phyloP scores from a whole-genome alignment of 2,888 invertebrate species.

The Aethes cnicana region DNA sequence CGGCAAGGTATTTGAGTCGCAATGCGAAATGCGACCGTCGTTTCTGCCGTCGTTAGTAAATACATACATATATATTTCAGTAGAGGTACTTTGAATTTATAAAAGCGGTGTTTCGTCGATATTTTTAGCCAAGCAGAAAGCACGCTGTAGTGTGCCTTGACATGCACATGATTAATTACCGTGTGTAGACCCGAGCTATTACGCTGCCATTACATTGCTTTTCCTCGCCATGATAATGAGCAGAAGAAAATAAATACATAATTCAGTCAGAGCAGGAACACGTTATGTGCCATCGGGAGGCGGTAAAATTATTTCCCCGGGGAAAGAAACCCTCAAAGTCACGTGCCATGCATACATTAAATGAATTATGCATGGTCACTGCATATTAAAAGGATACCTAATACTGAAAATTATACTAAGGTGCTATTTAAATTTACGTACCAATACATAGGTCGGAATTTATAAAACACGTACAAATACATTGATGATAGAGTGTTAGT shows the following conservation, averaged over 20 bases:
- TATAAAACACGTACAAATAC: no score
- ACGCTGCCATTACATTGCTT: constrained; percentile 19
- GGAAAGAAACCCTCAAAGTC: constrained; percentile 38
- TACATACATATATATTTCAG: constrained; percentile 1
- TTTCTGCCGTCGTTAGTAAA: background rate
- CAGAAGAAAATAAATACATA: constrained; percentile 6
- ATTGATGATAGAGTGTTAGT: no score
- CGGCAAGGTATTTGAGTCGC: constrained; percentile 15
- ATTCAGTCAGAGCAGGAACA: constrained; percentile 13
- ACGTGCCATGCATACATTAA: constrained; percentile 42
- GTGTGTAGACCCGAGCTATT: constrained; percentile 36
- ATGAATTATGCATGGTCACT: constrained; percentile 57
- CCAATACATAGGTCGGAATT: no score
- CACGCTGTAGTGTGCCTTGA: constrained; percentile 30
- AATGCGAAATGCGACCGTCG: constrained; percentile 17
- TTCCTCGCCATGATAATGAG: constrained; percentile 15
- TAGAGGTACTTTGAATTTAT: constrained; percentile 10
- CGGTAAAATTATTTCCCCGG: constrained; percentile 32
- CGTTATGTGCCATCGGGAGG: constrained; percentile 14
- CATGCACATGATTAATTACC: constrained; percentile 44
- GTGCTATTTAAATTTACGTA: constrained; percentile 37
- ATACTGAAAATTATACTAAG: constrained; percentile 51
- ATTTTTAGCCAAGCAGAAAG: constrained; percentile 1
- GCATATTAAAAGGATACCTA: constrained; percentile 51
- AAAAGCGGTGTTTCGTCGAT: background rate